Percentiles rank a stretch among this genome's conserved stretches.
phyloP scores from a whole-genome alignment of 2,113 vertebrate species.

The Synchiropus splendidus region DNA sequence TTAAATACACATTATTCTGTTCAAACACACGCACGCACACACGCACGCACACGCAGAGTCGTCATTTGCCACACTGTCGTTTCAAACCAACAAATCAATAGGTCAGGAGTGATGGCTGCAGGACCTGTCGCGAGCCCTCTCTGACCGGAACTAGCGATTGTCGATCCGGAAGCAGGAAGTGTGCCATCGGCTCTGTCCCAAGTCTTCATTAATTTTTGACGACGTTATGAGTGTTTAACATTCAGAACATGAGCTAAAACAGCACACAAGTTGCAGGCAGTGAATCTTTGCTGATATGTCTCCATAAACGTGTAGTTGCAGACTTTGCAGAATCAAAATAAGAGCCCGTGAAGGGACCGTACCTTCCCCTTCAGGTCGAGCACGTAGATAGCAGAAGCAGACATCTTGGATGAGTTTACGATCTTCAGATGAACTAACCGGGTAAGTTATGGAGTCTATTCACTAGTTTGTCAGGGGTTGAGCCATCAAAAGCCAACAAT shows the following conservation, averaged over 20 bases:
- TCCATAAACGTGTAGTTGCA: not conserved
- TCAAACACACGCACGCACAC: too few relatives aligned
- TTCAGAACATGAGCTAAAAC: constrained; percentile 6
- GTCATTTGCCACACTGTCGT: too few relatives aligned
- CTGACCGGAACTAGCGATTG: not conserved
- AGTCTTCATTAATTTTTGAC: constrained; percentile 42
- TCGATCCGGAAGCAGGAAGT: constrained; percentile 39
- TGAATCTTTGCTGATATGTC: not conserved
- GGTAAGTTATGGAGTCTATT: too few relatives aligned
- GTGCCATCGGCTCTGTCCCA: constrained; percentile 9
- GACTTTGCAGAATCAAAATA: not conserved
- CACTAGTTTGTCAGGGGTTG: too few relatives aligned
- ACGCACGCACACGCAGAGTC: too few relatives aligned
- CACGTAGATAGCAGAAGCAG: constrained; percentile 83
- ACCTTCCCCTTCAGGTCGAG: constrained; percentile 93
- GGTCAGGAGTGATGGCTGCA: too few relatives aligned
- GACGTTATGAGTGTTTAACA: constrained; percentile 29
- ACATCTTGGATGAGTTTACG: constrained; percentile 58
- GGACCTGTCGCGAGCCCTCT: too few relatives aligned
- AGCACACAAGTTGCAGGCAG: not conserved
- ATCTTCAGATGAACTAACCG: too few relatives aligned
- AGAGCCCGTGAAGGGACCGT: constrained; percentile 41
- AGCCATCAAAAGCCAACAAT: constrained; percentile 5
- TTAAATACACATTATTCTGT: too few relatives aligned
- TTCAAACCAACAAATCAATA: too few relatives aligned